Base-by-base conservation (phyloP, 1,140 invertebrate genomes). In the Anastrepha obliqua region DNA sequence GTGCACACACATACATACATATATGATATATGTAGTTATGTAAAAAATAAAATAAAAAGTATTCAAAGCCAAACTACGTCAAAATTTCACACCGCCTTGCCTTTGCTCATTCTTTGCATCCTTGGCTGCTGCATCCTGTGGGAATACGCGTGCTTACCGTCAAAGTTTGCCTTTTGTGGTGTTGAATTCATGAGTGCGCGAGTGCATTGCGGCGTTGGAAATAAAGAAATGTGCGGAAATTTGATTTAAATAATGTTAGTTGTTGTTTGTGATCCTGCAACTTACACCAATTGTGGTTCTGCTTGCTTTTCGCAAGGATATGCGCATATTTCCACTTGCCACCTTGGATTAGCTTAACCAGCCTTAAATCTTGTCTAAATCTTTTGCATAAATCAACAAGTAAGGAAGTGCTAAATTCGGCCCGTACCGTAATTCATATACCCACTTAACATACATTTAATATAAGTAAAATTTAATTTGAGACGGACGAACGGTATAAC, bases 141-240 rank as follows among this genome's bases (percentile, higher is more conserved):
- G 85, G 86, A 87, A 51, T 64, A 65, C 86, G 86, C 44, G 60
- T 87, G 64, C 42, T n/a, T 29, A 67, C 64, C 47, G 64, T 29
- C 15, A 87, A 64, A 55, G 47, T 67, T 87, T 29, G 42, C 60
- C 44, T 55, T 39, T 44, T 87, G 59, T 87, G 59, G 60, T 42
- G 39, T 86, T 86, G 86, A 62, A 87, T 87, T 64, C 64, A 67
- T 87, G 62, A 67, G 86, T 67, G 29, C 60, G 58, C 58, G 20
- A 62, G 85, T 86, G 85, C 59, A 86, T 62, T 86, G 85, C 85
- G 81, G n/a, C 11, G 58, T 11, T 87, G 39, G 42, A 81, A 55
- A 81, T 81, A 81, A 89, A 88, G 89, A 91, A 90, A 91, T 92
- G 90, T 91, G 91, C 90, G 92, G 91, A 92, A 91, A 92, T 92